Evolutionary conservation across 2,113 vertebrate genomes (phyloP).

Genomic region (Butorides virescens): DNA sequence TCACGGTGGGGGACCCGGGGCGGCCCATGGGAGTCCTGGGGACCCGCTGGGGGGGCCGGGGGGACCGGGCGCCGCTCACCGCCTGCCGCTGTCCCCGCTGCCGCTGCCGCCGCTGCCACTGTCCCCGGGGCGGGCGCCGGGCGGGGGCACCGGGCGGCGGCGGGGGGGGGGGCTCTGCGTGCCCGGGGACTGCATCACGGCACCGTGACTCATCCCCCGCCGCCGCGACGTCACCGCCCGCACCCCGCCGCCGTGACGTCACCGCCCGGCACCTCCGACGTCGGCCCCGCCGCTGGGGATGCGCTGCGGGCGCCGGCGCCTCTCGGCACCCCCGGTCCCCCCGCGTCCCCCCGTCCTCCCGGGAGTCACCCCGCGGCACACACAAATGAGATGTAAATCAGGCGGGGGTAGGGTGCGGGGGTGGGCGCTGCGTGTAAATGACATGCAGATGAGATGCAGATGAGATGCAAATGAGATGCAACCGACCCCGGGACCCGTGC

Average conservation of each 20-base stretch:
- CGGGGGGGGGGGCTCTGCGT: background rate
- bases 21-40: background rate
- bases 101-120: background rate
- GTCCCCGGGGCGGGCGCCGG: background rate
- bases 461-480: background rate
- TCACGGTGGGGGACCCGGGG: too few relatives aligned
- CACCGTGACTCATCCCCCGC: conserved; percentile 5
- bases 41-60: background rate
- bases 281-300: background rate
- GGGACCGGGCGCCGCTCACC: background rate
- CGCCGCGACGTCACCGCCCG: background rate
- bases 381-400: background rate
- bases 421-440: background rate
- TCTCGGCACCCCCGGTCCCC: background rate
- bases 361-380: too few relatives aligned
- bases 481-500: background rate
- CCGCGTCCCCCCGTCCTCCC: too few relatives aligned
- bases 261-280: background rate
- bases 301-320: background rate
- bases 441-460: too few relatives aligned
- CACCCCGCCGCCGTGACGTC: background rate
- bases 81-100: background rate
- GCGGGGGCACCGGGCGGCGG: background rate
- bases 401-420: too few relatives aligned
- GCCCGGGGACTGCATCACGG: background rate